A percentile compares a stretch with the other conserved stretches of the same genome.
These are phyloP conservation scores for Gephyroberyx darwinii DNA, from an alignment of 2,797 vertebrate genomes.

Conservation along the genomic window DNA sequence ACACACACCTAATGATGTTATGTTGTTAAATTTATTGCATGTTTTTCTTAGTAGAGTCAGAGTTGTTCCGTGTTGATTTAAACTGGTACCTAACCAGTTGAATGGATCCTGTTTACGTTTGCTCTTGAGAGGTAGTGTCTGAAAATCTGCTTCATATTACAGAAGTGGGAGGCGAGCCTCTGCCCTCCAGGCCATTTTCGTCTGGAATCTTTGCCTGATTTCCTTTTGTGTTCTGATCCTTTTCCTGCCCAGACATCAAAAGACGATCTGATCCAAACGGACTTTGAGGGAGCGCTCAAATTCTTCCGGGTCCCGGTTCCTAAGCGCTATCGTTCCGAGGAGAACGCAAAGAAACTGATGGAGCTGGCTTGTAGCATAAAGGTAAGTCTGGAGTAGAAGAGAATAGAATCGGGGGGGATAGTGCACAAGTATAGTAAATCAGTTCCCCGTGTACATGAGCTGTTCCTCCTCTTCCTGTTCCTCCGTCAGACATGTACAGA, in stretches of 20 bases:
- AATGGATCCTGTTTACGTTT: neutral
- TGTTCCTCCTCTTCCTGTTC: neutral
- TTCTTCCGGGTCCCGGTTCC: slow-evolving; percentile 98
- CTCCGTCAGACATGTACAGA: neutral
- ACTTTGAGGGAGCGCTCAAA: slow-evolving; percentile 97
- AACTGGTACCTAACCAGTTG: neutral
- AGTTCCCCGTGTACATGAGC: no score
- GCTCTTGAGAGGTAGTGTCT: neutral
- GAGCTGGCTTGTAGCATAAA: slow-evolving; percentile 98
- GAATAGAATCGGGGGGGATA: neutral
- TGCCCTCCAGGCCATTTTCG: neutral
- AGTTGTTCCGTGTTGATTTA: neutral
- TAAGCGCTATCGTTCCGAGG: slow-evolving; percentile 98
- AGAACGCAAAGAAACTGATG: slow-evolving; percentile 99
- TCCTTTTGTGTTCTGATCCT: neutral
- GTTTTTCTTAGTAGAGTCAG: neutral
- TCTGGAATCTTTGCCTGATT: neutral
- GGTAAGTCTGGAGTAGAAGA: slow-evolving; percentile 77
- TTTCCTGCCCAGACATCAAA: slow-evolving; percentile 88
- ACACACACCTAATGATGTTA: neutral
- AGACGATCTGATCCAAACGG: slow-evolving; percentile 94
- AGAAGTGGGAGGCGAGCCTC: neutral
- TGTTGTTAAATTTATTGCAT: no score
- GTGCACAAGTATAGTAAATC: no score
- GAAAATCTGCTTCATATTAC: neutral